These are phyloP conservation scores for Habrosyne pyritoides DNA, from an alignment of 2,888 invertebrate genomes.

Conservation along the genomic window DNA sequence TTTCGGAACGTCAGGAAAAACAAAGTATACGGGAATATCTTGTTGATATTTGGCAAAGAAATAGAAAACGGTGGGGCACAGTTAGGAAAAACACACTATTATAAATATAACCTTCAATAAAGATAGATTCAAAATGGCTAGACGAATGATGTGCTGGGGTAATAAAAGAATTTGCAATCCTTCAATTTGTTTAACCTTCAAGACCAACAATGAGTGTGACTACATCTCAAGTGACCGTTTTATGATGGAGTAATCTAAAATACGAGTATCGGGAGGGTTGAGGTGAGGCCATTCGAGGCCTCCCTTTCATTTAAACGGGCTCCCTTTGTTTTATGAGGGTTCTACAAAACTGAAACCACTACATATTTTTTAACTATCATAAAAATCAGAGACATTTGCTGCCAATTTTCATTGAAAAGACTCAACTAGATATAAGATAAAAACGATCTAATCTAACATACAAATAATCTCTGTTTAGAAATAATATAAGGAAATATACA, in stretches of 20 bases:
- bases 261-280: slow-evolving; percentile 5
- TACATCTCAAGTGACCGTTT: slow-evolving; percentile 1
- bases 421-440: too few species aligned
- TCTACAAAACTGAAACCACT: not conserved
- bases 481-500: too few species aligned
- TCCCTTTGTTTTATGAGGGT: slow-evolving; percentile 3
- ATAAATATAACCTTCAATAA: not conserved
- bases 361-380: not conserved
- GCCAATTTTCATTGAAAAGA: too few species aligned
- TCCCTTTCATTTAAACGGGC: not conserved
- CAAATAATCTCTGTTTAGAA: too few species aligned
- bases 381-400: not conserved
- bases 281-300: not conserved
- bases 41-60: not conserved
- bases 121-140: not conserved
- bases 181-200: not conserved
- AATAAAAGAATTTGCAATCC: not conserved
- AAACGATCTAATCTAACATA: too few species aligned
- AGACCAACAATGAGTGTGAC: not conserved
- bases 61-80: not conserved
- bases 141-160: not conserved
- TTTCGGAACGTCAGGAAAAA: not conserved
- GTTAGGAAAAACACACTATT: not conserved
- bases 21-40: not conserved
- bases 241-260: slow-evolving; percentile 2